These are phyloP conservation scores for Orchesella flavescens DNA, from an alignment of 2,888 invertebrate species.

Conservation along the genomic window DNA sequence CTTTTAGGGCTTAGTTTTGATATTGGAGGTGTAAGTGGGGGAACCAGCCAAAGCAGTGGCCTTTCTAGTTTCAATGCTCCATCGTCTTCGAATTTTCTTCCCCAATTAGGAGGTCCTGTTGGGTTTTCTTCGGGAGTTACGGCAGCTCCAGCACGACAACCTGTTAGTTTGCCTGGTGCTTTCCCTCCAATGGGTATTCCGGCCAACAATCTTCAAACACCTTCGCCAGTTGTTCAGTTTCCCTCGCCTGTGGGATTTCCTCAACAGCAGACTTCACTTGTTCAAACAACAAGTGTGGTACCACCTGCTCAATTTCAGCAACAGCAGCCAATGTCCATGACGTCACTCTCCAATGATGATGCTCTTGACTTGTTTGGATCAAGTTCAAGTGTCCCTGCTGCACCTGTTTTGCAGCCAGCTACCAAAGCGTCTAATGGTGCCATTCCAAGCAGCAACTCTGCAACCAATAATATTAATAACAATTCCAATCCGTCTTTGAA, in stretches of 20 bases:
- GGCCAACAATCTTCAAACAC: slow-evolving; percentile 52
- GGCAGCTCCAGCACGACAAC: slow-evolving; percentile 40
- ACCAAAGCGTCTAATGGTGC: slow-evolving; percentile 59
- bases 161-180: slow-evolving; percentile 54
- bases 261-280: slow-evolving; percentile 45
- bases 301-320: slow-evolving; percentile 56
- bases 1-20: slow-evolving; percentile 66
- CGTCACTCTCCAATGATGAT: slow-evolving; percentile 40
- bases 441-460: slow-evolving; percentile 63
- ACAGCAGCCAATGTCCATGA: slow-evolving; percentile 50
- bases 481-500: slow-evolving; percentile 69
- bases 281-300: slow-evolving; percentile 44
- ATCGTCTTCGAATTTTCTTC: slow-evolving; percentile 47
- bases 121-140: slow-evolving; percentile 42
- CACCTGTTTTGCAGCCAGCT: slow-evolving; percentile 62
- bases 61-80: slow-evolving; percentile 57
- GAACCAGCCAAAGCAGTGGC: slow-evolving; percentile 34
- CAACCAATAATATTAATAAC: slow-evolving; percentile 70
- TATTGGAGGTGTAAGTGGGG: slow-evolving; percentile 40
- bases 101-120: slow-evolving; percentile 51
- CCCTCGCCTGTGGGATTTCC: slow-evolving; percentile 54
- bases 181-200: slow-evolving; percentile 61
- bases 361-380: slow-evolving; percentile 58
- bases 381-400: slow-evolving; percentile 47
- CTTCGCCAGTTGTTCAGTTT: slow-evolving; percentile 62